Conservation (phyloP, 1,140 invertebrate genomes). For the Drosophila orosa region DNA sequence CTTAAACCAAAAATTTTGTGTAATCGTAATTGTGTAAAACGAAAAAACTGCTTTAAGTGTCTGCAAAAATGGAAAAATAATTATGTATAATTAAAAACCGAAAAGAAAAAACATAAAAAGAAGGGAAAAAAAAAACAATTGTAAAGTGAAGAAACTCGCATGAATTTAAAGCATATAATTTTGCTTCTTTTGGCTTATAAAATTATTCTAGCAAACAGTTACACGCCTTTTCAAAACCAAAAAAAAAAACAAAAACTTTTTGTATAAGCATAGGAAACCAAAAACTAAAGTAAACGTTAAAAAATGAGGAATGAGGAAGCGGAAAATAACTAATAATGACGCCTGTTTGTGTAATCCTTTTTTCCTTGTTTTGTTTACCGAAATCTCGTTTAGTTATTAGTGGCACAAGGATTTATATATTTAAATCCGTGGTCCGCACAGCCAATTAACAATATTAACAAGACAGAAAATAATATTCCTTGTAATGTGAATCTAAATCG, state of each 20-base stretch:
- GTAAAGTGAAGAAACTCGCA: conserved; percentile 52
- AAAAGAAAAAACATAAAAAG: background rate
- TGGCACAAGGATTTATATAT: conserved; percentile 20
- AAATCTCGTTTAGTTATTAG: conserved; percentile 29
- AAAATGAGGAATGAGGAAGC: conserved; percentile 9
- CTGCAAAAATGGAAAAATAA: conserved; percentile 34
- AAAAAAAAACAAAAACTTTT: conserved; percentile 25
- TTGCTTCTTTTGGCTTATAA: conserved; percentile 66
- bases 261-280: conserved; percentile 22
- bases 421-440: conserved; percentile 2
- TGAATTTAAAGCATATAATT: conserved; percentile 71
- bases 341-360: conserved; percentile 37
- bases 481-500: background rate
- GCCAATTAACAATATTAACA: too few species aligned
- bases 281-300: conserved; percentile 18
- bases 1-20: conserved; percentile 21
- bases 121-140: conserved; percentile 10
- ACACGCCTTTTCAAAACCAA: conserved; percentile 48
- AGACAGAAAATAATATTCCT: too few species aligned
- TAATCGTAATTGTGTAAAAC: conserved; percentile 51
- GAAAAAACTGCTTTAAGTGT: conserved; percentile 73
- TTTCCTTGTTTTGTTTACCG: background rate
- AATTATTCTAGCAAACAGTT: conserved; percentile 45
- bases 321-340: conserved; percentile 14
- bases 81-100: conserved; percentile 28